Conservation (phyloP, 2,888 invertebrate genomes). For the Oscheius sp. region DNA sequence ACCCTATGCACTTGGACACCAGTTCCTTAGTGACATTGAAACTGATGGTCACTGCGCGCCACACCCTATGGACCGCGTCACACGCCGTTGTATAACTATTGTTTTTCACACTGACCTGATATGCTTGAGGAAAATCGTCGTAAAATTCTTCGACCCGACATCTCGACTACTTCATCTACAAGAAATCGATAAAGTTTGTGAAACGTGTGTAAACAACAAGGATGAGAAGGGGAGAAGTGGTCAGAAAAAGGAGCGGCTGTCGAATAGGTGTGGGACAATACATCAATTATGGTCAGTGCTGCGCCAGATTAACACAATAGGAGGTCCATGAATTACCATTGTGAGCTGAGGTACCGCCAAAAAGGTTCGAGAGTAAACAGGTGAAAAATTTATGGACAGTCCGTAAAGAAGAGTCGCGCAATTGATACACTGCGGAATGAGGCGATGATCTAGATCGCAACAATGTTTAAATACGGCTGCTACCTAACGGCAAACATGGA, state of each 20-base stretch:
- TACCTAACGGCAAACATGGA: slow-evolving; percentile 30
- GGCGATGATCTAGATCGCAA: slow-evolving; percentile 35
- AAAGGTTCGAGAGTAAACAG: slow-evolving; percentile 26
- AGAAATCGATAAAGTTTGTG: background rate
- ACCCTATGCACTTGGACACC: background rate
- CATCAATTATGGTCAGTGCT: slow-evolving; percentile 35
- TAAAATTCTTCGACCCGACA: slow-evolving; percentile 49
- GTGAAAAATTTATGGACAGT: background rate
- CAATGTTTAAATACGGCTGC: slow-evolving; percentile 22
- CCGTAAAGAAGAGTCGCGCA: background rate
- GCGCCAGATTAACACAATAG: slow-evolving; percentile 36
- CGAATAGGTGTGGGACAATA: slow-evolving; percentile 32
- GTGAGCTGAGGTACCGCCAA: slow-evolving; percentile 12
- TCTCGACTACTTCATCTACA: slow-evolving; percentile 33
- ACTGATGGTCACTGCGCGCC: background rate
- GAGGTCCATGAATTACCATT: slow-evolving; percentile 26
- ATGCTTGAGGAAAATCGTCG: slow-evolving; percentile 58
- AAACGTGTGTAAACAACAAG: background rate
- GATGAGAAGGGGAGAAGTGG: background rate
- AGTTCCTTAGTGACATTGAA: background rate
- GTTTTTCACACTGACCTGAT: slow-evolving; percentile 44
- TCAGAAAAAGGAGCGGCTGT: slow-evolving; percentile 22
- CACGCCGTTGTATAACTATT: no score
- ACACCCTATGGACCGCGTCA: no score
- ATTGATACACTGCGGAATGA: slow-evolving; percentile 10